These are phyloP conservation scores for Volucella inanis DNA, from an alignment of 2,888 invertebrate genomes.

Conservation along the genomic window DNA sequence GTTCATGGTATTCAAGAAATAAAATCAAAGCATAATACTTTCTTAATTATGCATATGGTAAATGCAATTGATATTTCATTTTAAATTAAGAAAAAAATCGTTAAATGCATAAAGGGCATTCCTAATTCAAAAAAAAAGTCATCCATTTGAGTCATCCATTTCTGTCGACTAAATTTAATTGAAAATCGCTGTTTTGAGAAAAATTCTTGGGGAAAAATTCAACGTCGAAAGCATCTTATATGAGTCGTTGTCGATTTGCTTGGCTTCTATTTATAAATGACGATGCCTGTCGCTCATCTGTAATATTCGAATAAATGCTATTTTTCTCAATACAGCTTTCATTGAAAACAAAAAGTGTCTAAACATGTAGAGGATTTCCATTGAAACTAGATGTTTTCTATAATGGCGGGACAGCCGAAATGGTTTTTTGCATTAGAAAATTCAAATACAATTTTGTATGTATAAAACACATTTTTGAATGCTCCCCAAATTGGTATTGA, in stretches of 20 bases:
- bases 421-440: background rate
- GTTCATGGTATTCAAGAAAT: background rate
- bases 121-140: too few species aligned
- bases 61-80: too few species aligned
- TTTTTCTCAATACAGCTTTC: conserved; percentile 52
- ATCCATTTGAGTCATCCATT: too few species aligned
- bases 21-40: background rate
- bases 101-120: too few species aligned
- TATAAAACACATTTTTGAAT: background rate
- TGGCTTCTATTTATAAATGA: conserved; percentile 70
- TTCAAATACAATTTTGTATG: background rate
- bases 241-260: conserved; percentile 46
- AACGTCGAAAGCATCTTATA: conserved; percentile 1
- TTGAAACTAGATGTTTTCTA: conserved; percentile 19
- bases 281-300: conserved; percentile 69
- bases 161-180: too few species aligned
- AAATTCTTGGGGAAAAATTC: too few species aligned
- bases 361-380: conserved; percentile 35
- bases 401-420: background rate
- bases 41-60: too few species aligned
- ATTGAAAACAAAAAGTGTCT: conserved; percentile 41
- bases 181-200: too few species aligned
- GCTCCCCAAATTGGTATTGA: conserved; percentile 10
- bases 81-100: too few species aligned
- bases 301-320: conserved; percentile 58